Evolutionary conservation across 2,888 invertebrate species (phyloP).

Genomic region (Scaptomyza caliginosa): DNA sequence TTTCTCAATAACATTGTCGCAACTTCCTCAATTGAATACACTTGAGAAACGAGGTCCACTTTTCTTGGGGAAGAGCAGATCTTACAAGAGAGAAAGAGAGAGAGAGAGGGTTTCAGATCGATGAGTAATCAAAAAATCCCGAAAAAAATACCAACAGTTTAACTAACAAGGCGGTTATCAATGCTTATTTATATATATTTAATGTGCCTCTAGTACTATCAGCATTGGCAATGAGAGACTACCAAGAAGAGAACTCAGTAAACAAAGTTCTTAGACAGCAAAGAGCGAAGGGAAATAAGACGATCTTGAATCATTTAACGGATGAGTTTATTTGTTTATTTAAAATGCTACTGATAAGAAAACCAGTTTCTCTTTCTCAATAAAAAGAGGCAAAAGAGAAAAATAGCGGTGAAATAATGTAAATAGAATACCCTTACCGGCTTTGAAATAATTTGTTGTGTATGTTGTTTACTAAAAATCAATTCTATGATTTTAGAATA

Average conservation of each 20-base stretch:
- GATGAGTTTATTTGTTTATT: slow-evolving; percentile 22
- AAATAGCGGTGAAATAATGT: not conserved
- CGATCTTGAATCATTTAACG: slow-evolving; percentile 29
- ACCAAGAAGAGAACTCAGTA: not conserved
- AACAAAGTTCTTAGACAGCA: slow-evolving; percentile 9
- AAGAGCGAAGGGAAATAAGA: not conserved
- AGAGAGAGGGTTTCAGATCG: not conserved
- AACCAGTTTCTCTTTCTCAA: slow-evolving; percentile 29
- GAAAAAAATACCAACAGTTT: slow-evolving; percentile 32
- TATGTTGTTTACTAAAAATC: no score
- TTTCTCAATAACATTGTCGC: slow-evolving; percentile 30
- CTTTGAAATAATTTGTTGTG: not conserved
- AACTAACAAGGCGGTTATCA: not conserved
- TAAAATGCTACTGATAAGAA: slow-evolving; percentile 32
- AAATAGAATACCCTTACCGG: not conserved
- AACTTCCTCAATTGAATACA: slow-evolving; percentile 39
- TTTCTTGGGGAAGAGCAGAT: slow-evolving; percentile 35
- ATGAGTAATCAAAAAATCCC: slow-evolving; percentile 59
- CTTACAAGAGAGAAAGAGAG: not conserved
- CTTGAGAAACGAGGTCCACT: not conserved
- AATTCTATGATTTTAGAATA: no score
- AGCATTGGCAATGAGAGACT: not conserved
- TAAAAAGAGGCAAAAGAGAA: not conserved
- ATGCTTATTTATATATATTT: slow-evolving; percentile 2
- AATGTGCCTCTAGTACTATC: not conserved